These are phyloP conservation scores for Bombus soroeensis DNA, from an alignment of 1,140 invertebrate genomes.

Conservation along the genomic window DNA sequence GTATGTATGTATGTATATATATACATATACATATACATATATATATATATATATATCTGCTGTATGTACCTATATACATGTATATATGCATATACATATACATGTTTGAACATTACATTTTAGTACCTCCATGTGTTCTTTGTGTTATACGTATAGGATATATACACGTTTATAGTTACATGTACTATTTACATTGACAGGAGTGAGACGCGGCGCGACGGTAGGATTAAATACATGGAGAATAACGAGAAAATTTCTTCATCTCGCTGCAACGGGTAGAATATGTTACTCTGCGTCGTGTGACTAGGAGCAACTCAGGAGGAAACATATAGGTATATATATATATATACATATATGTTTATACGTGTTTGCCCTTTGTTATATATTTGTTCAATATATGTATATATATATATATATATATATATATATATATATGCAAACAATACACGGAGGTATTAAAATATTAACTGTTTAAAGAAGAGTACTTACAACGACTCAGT, in stretches of 20 bases:
- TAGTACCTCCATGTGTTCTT: neutral
- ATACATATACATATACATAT: no score
- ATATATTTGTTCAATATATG: no score
- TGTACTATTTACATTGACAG: neutral
- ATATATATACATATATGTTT: neutral
- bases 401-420: no score
- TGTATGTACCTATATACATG: neutral
- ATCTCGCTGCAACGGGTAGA: neutral
- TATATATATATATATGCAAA: neutral
- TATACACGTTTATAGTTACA: neutral
- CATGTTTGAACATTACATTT: conserved; percentile 4
- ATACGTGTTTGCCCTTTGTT: no score
- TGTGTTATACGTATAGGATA: neutral
- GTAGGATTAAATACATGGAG: conserved; percentile 26
- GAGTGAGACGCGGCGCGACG: neutral
- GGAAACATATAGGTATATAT: no score
- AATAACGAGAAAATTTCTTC: conserved; percentile 33
- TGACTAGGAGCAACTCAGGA: no score
- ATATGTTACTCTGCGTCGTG: neutral
- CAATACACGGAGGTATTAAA: neutral
- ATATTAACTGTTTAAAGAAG: neutral
- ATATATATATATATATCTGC: neutral
- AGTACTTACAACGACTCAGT: neutral
- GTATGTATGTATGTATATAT: neutral
- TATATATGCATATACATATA: neutral